These are phyloP conservation scores for Melinaea menophilus DNA, from an alignment of 2,888 invertebrate genomes.

Conservation along the genomic window DNA sequence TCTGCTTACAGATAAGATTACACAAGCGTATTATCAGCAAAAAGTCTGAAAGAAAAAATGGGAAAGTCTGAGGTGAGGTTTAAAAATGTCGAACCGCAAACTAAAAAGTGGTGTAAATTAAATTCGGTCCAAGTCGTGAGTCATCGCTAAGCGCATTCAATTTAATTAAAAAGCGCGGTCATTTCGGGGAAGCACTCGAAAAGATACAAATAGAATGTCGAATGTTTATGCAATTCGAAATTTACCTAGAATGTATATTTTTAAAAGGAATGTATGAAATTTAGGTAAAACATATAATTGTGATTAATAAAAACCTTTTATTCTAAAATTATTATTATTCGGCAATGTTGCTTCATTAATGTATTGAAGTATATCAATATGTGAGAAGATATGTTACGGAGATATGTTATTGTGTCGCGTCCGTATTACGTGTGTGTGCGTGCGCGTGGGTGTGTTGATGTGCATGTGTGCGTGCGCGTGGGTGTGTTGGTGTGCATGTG, in stretches of 20 bases:
- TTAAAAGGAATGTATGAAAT: too few relatives aligned
- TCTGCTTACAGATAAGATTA: background rate
- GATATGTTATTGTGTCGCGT: background rate
- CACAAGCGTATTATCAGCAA: too few relatives aligned
- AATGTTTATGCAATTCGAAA: background rate
- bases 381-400: too few relatives aligned
- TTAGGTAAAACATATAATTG: too few relatives aligned
- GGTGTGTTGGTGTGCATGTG: background rate
- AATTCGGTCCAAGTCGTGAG: slow-evolving; percentile 21
- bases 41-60: too few relatives aligned
- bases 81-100: background rate
- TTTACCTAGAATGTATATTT: too few relatives aligned
- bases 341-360: too few relatives aligned
- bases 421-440: background rate
- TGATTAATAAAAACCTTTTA: too few relatives aligned
- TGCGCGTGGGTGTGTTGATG: background rate
- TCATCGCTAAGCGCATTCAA: slow-evolving; percentile 24
- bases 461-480: background rate
- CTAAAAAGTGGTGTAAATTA: slow-evolving; percentile 9
- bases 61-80: background rate
- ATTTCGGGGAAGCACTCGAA: slow-evolving; percentile 19
- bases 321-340: too few relatives aligned
- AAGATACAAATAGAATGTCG: slow-evolving; percentile 10
- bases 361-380: too few relatives aligned
- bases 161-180: slow-evolving; percentile 27